Percentiles rank a stretch among this genome's conserved stretches.
Conservation (phyloP, 30 jellyfish, hydroid and myxozoan genomes). For the Turritopsis dohrnii region DNA sequence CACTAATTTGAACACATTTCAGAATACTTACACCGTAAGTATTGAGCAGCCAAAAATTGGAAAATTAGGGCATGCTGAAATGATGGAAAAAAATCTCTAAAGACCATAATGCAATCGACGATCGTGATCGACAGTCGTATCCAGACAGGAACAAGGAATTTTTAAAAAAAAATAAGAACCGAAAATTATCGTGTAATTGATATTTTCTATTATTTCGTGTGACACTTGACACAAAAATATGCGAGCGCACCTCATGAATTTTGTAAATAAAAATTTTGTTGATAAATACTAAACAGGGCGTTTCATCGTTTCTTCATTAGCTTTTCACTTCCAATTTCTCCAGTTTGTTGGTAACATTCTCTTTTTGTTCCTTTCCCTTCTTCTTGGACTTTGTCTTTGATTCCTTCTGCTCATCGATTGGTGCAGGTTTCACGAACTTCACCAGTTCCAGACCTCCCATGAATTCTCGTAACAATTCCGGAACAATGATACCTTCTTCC, state of each 20-base stretch:
- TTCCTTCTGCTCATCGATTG: conserved; percentile 81
- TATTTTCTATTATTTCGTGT: background rate
- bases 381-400: conserved; percentile 62
- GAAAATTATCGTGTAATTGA: no score
- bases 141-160: no score
- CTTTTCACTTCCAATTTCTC: conserved; percentile 23
- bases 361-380: conserved; percentile 22
- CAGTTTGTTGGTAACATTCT: conserved; percentile 18
- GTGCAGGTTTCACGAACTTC: conserved; percentile 90
- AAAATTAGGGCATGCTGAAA: no score
- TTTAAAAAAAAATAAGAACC: no score
- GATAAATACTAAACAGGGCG: background rate
- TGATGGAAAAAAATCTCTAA: no score
- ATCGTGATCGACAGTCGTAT: no score
- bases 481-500: conserved; percentile 87
- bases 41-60: no score
- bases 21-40: no score
- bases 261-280: background rate
- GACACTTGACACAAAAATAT: background rate
- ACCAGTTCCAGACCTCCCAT: conserved; percentile 78
- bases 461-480: conserved; percentile 58
- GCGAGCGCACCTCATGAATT: background rate
- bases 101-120: no score
- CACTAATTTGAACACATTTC: no score
- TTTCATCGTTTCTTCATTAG: background rate